Percentiles rank a stretch among this genome's conserved stretches.
Evolutionary conservation across 2,113 vertebrate species (phyloP).

Genomic region (Lepus europaeus): DNA sequence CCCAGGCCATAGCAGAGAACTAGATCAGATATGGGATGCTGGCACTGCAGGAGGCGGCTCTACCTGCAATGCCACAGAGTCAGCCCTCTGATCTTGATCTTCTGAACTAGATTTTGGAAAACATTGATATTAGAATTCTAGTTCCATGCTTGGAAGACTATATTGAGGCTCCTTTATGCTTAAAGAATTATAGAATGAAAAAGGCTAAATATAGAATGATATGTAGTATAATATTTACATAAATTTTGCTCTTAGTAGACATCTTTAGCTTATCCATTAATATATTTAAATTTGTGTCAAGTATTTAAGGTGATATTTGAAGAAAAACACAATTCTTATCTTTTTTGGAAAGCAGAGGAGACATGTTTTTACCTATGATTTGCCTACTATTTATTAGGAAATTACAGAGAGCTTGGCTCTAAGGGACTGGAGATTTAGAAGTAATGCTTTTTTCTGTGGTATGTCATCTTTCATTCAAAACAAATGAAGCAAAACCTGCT

Average conservation of each 20-base stretch:
- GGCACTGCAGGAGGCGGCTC: neutral
- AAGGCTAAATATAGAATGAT: neutral
- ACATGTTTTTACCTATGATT: neutral
- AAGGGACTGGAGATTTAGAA: neutral
- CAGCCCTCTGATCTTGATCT: neutral
- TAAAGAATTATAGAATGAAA: neutral
- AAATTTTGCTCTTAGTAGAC: constrained; percentile 1
- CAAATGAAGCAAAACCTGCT: neutral
- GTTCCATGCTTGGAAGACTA: neutral
- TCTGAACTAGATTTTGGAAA: constrained; percentile 32
- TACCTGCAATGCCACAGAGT: too few species aligned
- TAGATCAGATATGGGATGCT: too few species aligned
- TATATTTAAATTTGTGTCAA: neutral
- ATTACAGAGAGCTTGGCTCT: constrained; percentile 18
- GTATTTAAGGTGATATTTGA: neutral
- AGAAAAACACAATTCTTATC: neutral
- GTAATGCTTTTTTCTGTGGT: neutral
- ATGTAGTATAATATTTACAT: neutral
- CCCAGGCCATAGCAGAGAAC: too few species aligned
- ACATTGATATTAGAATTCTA: neutral
- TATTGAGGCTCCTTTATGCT: neutral
- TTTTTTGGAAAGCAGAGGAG: neutral
- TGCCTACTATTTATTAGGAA: neutral
- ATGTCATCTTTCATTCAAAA: constrained; percentile 24
- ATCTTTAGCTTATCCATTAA: neutral